Evolutionary conservation across 2,797 vertebrate genomes (phyloP).

Genomic region (Argya squamiceps): DNA sequence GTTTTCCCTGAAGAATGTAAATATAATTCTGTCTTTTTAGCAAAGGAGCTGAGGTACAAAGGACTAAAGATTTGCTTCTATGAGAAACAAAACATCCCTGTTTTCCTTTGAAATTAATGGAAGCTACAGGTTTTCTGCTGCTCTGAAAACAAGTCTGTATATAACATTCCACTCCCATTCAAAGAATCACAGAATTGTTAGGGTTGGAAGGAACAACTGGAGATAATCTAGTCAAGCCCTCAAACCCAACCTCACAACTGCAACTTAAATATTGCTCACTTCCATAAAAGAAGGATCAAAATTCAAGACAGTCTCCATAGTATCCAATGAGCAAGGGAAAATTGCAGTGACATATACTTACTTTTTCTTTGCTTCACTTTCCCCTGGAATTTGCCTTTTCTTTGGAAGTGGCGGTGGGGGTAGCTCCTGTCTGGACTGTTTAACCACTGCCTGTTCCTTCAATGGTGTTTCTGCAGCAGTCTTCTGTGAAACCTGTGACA

Average conservation of each 20-base stretch:
- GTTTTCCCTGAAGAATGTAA: neutral
- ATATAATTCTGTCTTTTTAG: neutral
- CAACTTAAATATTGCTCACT: neutral
- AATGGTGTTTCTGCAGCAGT: slow-evolving; percentile 70
- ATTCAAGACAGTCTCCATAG: neutral
- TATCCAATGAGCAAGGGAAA: neutral
- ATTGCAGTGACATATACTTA: slow-evolving; percentile 65
- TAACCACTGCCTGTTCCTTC: slow-evolving; percentile 59
- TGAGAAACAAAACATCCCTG: neutral
- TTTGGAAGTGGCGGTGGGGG: slow-evolving; percentile 87
- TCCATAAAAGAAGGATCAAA: neutral
- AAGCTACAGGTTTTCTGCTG: neutral
- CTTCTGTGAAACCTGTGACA: slow-evolving; percentile 80
- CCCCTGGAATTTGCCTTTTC: slow-evolving; percentile 87
- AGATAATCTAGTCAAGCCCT: neutral
- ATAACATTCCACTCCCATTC: neutral
- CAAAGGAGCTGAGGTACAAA: neutral
- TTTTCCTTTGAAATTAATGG: neutral
- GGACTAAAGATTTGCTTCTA: neutral
- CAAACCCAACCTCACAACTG: neutral
- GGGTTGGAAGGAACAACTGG: neutral
- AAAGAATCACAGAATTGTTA: neutral
- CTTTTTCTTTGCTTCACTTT: slow-evolving; percentile 85
- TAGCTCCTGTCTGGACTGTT: slow-evolving; percentile 79
- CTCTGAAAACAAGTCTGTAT: neutral